Evolutionary conservation across 2,113 vertebrate species (phyloP).

Genomic region (Otocyon megalotis): DNA sequence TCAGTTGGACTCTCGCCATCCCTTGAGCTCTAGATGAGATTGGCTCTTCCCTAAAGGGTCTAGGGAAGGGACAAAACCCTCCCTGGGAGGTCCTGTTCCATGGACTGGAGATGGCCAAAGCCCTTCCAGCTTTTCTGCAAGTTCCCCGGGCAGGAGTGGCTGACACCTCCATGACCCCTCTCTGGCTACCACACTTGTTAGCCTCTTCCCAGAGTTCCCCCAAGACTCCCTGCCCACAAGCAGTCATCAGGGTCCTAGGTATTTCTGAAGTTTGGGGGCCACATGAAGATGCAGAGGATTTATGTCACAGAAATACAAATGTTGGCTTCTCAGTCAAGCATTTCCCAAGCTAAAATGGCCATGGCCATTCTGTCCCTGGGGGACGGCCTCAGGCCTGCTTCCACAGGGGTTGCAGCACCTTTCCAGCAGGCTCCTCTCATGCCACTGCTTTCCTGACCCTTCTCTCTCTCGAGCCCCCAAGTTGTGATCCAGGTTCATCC

Average conservation of each 20-base stretch:
- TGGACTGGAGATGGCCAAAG: no score
- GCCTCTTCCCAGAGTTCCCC: not conserved
- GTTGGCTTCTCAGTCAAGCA: not conserved
- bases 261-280: not conserved
- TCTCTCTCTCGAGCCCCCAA: not conserved
- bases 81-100: not conserved
- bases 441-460: not conserved
- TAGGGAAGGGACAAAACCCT: not conserved
- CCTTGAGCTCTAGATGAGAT: not conserved
- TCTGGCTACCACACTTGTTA: not conserved
- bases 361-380: accelerated
- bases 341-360: not conserved
- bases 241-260: not conserved
- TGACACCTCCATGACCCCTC: not conserved
- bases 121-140: not conserved
- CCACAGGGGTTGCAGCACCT: accelerated
- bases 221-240: not conserved
- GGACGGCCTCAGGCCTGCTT: not conserved
- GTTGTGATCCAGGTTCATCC: not conserved
- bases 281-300: not conserved
- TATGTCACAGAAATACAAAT: not conserved
- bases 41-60: not conserved
- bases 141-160: not conserved
- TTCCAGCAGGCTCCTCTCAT: not conserved
- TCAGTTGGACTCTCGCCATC: not conserved